A percentile compares a stretch with the other conserved stretches of the same genome.
phyloP scores from a whole-genome alignment of 2,888 invertebrate species.

The Drosophila merina region DNA sequence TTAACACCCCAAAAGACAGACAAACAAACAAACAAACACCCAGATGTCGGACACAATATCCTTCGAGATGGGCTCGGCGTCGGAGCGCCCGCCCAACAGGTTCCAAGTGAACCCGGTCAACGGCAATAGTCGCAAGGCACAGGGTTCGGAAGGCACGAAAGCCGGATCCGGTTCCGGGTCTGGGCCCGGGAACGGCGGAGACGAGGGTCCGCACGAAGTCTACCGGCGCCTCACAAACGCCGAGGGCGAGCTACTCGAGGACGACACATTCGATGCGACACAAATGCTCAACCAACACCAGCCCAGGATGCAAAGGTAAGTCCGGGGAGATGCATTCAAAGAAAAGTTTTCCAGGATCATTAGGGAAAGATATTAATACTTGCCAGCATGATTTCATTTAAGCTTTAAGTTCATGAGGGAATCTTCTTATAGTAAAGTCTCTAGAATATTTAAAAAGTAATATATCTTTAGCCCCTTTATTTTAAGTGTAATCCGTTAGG shows the following conservation, averaged over 20 bases:
- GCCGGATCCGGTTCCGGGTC: conserved; percentile 17
- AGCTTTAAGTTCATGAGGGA: not conserved
- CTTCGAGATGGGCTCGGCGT: conserved; percentile 82
- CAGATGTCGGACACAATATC: conserved; percentile 82
- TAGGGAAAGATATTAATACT: no score
- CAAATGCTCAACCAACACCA: conserved; percentile 81
- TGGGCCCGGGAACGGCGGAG: conserved; percentile 30
- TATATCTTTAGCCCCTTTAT: not conserved
- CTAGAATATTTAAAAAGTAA: no score
- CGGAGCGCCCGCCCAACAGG: conserved; percentile 83
- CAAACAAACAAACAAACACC: conserved; percentile 20
- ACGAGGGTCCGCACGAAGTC: conserved; percentile 78
- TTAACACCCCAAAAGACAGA: conserved; percentile 22
- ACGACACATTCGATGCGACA: conserved; percentile 82
- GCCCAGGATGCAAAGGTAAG: conserved; percentile 81
- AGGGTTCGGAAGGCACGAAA: conserved; percentile 14
- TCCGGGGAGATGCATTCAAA: not conserved
- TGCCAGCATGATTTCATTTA: not conserved
- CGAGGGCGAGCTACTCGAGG: conserved; percentile 81
- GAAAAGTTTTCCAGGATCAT: not conserved
- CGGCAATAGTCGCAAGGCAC: conserved; percentile 62
- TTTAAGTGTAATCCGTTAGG: conserved; percentile 1
- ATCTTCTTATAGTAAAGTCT: no score
- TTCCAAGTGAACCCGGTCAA: conserved; percentile 84
- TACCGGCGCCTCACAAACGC: conserved; percentile 82